phyloP scores from a whole-genome alignment of 2,888 invertebrate genomes.

The Tachina lurida region DNA sequence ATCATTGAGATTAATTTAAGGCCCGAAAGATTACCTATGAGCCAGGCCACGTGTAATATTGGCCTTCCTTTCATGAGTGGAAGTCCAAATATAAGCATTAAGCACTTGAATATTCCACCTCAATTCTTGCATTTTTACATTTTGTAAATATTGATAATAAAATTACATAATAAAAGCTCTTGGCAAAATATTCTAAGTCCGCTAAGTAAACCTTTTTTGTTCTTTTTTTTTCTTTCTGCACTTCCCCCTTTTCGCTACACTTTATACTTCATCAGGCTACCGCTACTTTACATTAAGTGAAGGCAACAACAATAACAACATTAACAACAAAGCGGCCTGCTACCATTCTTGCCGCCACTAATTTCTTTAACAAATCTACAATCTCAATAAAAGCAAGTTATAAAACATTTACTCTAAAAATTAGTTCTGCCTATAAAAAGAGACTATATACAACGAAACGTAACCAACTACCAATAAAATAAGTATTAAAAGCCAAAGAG shows the following conservation, averaged over 20 bases:
- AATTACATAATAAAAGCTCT: not conserved
- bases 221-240: not conserved
- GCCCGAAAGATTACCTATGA: too few relatives aligned
- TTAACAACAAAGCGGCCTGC: not conserved
- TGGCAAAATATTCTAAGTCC: not conserved
- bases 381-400: slow-evolving; percentile 57
- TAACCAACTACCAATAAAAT: slow-evolving; percentile 50
- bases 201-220: not conserved
- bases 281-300: not conserved
- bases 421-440: slow-evolving; percentile 69
- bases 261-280: slow-evolving; percentile 47
- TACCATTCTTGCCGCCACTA: slow-evolving; percentile 36
- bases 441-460: slow-evolving; percentile 28
- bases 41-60: too few relatives aligned
- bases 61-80: too few relatives aligned
- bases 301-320: not conserved
- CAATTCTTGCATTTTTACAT: too few relatives aligned
- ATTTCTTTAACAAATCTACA: slow-evolving; percentile 52
- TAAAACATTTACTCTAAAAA: slow-evolving; percentile 67
- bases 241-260: slow-evolving; percentile 15
- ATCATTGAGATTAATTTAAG: too few relatives aligned
- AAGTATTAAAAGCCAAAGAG: slow-evolving; percentile 37
- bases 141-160: not conserved
- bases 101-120: too few relatives aligned
- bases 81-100: too few relatives aligned